Conservation (phyloP, 2,797 vertebrate genomes). For the Holocentrus rufus region DNA sequence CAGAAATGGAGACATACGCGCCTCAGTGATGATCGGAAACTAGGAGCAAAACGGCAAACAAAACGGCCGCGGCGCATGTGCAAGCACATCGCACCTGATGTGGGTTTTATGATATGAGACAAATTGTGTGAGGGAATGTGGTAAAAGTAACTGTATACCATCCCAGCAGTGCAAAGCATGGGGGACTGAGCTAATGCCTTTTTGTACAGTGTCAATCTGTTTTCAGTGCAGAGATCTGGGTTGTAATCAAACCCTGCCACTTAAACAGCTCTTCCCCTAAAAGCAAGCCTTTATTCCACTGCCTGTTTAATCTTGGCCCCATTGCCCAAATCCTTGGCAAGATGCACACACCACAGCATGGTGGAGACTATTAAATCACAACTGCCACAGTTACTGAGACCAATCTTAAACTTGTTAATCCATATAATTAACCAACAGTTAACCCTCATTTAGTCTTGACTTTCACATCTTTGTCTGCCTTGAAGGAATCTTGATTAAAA, state of each 20-base stretch:
- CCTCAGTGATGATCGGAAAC: conserved; percentile 10
- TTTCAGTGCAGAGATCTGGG: conserved; percentile 76
- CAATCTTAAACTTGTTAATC: conserved; percentile 45
- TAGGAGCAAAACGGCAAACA: conserved; percentile 34
- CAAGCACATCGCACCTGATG: conserved; percentile 54
- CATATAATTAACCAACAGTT: conserved; percentile 28
- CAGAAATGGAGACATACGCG: conserved; percentile 5
- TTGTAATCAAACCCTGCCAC: conserved; percentile 84
- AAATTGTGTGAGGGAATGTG: conserved; percentile 56
- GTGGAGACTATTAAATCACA: conserved; percentile 47
- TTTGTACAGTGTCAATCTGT: conserved; percentile 77
- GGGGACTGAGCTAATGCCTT: conserved; percentile 67
- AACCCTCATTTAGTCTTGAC: conserved; percentile 11
- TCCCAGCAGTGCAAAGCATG: conserved; percentile 67
- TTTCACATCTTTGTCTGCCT: background rate
- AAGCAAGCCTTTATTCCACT: conserved; percentile 78
- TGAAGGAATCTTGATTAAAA: background rate
- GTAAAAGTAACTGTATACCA: conserved; percentile 70
- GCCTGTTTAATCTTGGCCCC: conserved; percentile 74
- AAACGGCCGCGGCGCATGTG: conserved; percentile 28
- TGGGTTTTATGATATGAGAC: conserved; percentile 56
- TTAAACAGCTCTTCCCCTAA: conserved; percentile 76
- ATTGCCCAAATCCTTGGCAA: conserved; percentile 64
- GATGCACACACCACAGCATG: conserved; percentile 49
- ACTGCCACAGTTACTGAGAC: conserved; percentile 49